A percentile compares a stretch with the other conserved stretches of the same genome.
These are phyloP conservation scores for Adineta ricciae DNA, from an alignment of 2,888 invertebrate species.

Conservation along the genomic window DNA sequence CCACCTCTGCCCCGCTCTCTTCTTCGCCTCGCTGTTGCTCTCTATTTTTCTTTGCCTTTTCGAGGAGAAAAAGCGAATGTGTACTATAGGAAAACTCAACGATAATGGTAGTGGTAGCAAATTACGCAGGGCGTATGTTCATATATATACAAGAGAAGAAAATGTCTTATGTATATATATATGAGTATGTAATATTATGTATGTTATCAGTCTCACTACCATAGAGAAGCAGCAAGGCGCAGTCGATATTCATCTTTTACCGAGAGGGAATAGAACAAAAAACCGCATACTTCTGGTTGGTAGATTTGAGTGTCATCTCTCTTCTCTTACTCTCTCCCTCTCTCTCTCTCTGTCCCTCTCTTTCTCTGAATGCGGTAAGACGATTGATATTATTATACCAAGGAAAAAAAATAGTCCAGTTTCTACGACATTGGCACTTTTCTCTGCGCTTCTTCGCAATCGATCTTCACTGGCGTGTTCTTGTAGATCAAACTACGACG, in stretches of 20 bases:
- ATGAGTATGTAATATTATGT: neutral
- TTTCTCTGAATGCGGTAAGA: neutral
- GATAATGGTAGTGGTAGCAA: neutral
- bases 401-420: neutral
- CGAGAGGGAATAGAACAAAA: neutral
- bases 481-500: neutral
- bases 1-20: too few relatives aligned
- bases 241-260: neutral
- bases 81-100: neutral
- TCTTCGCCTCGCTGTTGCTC: neutral
- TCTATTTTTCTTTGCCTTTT: neutral
- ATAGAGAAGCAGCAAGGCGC: neutral
- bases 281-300: constrained; percentile 6
- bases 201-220: neutral
- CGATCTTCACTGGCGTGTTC: neutral
- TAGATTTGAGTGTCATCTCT: constrained; percentile 12
- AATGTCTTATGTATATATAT: constrained; percentile 10
- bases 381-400: constrained; percentile 1
- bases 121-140: neutral
- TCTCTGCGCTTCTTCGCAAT: neutral
- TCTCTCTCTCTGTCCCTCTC: constrained; percentile 4
- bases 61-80: neutral
- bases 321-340: constrained; percentile 3
- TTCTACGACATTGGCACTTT: neutral
- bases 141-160: constrained; percentile 1